These are phyloP conservation scores for Cosmia trapezina DNA, from an alignment of 2,888 invertebrate species.

Conservation along the genomic window DNA sequence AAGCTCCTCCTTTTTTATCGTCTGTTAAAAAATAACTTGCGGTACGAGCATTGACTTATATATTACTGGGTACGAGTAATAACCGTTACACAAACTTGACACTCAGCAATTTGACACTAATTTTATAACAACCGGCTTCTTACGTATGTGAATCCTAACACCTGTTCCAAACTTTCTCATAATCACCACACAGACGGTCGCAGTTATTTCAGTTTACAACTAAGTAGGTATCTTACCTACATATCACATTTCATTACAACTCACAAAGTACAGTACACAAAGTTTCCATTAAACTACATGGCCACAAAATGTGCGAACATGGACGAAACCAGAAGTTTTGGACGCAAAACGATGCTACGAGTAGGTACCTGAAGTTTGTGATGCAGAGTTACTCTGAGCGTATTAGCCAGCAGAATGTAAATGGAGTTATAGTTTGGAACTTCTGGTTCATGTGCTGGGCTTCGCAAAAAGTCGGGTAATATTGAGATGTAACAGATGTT, in stretches of 20 bases:
- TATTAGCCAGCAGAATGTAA: conserved; percentile 53
- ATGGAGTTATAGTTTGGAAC: conserved; percentile 45
- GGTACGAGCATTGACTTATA: no score
- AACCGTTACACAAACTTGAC: background rate
- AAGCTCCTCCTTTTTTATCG: no score
- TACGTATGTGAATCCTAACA: conserved; percentile 26
- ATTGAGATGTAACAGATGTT: conserved; percentile 37
- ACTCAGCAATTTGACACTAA: conserved; percentile 9
- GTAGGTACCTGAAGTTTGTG: conserved; percentile 52
- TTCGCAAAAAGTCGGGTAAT: conserved; percentile 32
- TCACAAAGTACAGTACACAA: conserved; percentile 49
- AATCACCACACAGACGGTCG: conserved; percentile 30
- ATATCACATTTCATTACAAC: conserved; percentile 57
- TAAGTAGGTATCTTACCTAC: conserved; percentile 23
- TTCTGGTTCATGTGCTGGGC: conserved; percentile 17
- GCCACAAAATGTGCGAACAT: conserved; percentile 56
- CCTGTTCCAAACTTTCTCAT: conserved; percentile 41
- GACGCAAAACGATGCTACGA: conserved; percentile 36
- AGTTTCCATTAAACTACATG: conserved; percentile 59
- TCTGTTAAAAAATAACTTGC: no score
- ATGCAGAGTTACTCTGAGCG: conserved; percentile 26
- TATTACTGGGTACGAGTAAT: no score
- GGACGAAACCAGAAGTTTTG: conserved; percentile 42
- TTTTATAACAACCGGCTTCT: conserved; percentile 1
- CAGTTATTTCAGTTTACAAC: conserved; percentile 36